A percentile compares a stretch with the other conserved stretches of the same genome.
These are phyloP conservation scores for Sericinus montela DNA, from an alignment of 2,888 invertebrate genomes.

Conservation along the genomic window DNA sequence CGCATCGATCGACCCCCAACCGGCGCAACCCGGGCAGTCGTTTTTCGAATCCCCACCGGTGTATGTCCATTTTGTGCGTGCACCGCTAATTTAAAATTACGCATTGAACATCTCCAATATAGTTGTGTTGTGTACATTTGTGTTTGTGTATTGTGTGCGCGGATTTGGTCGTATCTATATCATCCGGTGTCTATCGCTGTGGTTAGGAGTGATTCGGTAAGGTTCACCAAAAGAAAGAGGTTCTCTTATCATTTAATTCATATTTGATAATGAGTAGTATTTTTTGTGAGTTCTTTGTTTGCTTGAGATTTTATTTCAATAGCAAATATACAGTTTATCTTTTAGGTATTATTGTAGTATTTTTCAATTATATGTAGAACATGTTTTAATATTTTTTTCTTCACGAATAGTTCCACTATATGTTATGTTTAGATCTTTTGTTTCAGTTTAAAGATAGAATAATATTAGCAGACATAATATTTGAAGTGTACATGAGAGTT, in stretches of 20 bases:
- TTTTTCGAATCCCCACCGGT: conserved; percentile 37
- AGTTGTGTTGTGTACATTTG: conserved; percentile 17
- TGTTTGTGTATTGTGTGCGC: conserved; percentile 14
- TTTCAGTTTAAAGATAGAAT: too few relatives aligned
- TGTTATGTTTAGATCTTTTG: too few relatives aligned
- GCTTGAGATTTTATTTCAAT: background rate
- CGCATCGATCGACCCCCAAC: conserved; percentile 60
- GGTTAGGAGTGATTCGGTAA: conserved; percentile 13
- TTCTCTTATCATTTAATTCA: background rate
- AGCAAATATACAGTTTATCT: too few relatives aligned
- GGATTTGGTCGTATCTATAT: conserved; percentile 7
- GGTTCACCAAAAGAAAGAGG: background rate
- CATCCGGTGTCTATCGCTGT: conserved; percentile 2
- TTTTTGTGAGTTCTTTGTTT: conserved; percentile 12
- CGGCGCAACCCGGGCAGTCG: conserved; percentile 58
- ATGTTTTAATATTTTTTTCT: too few relatives aligned
- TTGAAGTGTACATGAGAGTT: too few relatives aligned
- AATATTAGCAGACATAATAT: too few relatives aligned
- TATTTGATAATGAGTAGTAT: background rate
- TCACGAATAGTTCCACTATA: too few relatives aligned
- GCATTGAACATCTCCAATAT: conserved; percentile 46
- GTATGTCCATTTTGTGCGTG: conserved; percentile 30
- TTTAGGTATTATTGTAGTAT: too few relatives aligned
- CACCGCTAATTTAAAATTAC: conserved; percentile 47
- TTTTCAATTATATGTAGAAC: too few relatives aligned